These are phyloP conservation scores for Palaemon carinicauda DNA, from an alignment of 1,140 invertebrate genomes.

Conservation along the genomic window DNA sequence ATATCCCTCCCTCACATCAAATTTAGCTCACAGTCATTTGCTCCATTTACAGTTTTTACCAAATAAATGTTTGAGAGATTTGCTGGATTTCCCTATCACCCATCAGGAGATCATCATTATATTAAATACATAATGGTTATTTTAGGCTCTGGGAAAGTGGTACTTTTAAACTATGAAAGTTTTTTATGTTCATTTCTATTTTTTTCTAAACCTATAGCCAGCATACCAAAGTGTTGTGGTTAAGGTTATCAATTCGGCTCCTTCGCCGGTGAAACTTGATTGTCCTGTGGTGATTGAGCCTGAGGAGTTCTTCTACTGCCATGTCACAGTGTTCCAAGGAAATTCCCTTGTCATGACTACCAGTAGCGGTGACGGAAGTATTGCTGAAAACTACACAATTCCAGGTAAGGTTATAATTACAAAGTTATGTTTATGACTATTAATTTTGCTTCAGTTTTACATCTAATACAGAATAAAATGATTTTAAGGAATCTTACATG, in stretches of 20 bases:
- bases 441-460: too few species aligned
- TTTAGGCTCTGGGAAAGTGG: too few species aligned
- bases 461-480: too few species aligned
- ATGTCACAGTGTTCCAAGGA: not conserved
- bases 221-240: not conserved
- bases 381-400: not conserved
- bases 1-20: too few species aligned
- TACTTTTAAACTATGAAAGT: too few species aligned
- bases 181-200: not conserved
- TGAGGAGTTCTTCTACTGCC: not conserved
- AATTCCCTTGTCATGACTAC: not conserved
- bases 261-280: not conserved
- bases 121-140: too few species aligned
- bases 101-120: too few species aligned
- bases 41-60: too few species aligned
- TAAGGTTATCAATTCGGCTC: not conserved
- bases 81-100: too few species aligned
- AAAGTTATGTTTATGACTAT: not conserved
- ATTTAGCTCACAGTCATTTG: too few species aligned
- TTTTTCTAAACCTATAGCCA: not conserved
- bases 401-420: not conserved
- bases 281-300: not conserved
- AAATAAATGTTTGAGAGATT: too few species aligned
- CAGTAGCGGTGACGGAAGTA: not conserved
- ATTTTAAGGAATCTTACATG: too few species aligned